phyloP scores from a whole-genome alignment of 2,888 invertebrate genomes.

The Ectobius pallidus region DNA sequence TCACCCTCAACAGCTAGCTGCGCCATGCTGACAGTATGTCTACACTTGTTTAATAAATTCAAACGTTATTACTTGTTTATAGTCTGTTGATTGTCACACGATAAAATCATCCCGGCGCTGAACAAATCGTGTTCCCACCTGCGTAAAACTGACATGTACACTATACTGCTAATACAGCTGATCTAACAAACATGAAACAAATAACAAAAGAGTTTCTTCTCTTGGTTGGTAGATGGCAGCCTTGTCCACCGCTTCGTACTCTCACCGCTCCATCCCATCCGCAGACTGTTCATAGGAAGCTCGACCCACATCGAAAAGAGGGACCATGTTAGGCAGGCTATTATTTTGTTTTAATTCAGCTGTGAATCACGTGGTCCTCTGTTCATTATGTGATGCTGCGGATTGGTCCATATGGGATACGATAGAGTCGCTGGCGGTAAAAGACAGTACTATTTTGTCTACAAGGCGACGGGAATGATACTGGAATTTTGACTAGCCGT shows the following conservation, averaged over 20 bases:
- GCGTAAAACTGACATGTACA: background rate
- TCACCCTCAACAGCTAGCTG: background rate
- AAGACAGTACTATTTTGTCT: too few relatives aligned
- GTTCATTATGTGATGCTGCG: background rate
- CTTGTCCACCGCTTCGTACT: background rate
- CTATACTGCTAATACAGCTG: background rate
- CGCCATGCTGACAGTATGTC: background rate
- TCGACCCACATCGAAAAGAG: too few relatives aligned
- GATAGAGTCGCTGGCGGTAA: too few relatives aligned
- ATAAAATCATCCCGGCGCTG: background rate
- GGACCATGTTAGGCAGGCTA: background rate
- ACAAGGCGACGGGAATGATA: too few relatives aligned
- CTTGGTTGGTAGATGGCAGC: background rate
- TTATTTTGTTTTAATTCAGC: background rate
- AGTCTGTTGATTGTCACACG: background rate
- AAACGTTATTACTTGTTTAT: background rate
- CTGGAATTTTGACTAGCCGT: too few relatives aligned
- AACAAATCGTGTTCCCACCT: background rate
- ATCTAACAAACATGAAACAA: background rate
- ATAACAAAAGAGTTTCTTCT: background rate
- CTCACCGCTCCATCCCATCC: background rate
- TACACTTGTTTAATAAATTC: background rate
- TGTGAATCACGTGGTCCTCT: background rate
- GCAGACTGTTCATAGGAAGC: too few relatives aligned
- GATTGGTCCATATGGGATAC: background rate